A percentile compares a stretch with the other conserved stretches of the same genome.
Conservation (phyloP, 1,140 invertebrate genomes). For the Sycophila sp. region DNA sequence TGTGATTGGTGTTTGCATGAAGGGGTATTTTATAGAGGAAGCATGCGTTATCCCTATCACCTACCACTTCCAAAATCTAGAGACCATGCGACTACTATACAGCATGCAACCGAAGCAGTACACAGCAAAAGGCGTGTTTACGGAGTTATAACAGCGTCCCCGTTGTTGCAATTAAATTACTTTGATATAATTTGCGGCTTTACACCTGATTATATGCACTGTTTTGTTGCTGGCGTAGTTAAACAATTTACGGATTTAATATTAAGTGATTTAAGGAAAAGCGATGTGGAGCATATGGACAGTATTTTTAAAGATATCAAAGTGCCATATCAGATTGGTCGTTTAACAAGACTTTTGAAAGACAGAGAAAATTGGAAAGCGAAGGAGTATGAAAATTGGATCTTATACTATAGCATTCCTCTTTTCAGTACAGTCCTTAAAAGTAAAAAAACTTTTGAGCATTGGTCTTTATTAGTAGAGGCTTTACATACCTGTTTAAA, state of each 20-base stretch:
- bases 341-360: not conserved
- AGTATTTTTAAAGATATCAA: not conserved
- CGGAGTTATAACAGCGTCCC: not conserved
- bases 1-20: slow-evolving; percentile 1
- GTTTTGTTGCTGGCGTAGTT: not conserved
- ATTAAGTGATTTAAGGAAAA: not conserved
- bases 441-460: not conserved
- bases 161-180: not conserved
- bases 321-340: not conserved
- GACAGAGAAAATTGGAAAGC: not conserved
- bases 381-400: not conserved
- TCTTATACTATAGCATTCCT: not conserved
- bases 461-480: slow-evolving; percentile 6
- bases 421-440: not conserved
- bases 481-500: no score
- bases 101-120: no score
- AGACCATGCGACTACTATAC: no score
- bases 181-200: slow-evolving; percentile 10
- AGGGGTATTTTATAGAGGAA: no score
- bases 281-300: not conserved
- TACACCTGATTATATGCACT: slow-evolving; percentile 3
- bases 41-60: no score
- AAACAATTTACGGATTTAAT: not conserved
- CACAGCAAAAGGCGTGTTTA: no score
- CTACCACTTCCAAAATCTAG: no score